Percentiles rank a stretch among this genome's conserved stretches.
phyloP scores from a whole-genome alignment of 2,797 vertebrate species.

The Acanthis flammea region DNA sequence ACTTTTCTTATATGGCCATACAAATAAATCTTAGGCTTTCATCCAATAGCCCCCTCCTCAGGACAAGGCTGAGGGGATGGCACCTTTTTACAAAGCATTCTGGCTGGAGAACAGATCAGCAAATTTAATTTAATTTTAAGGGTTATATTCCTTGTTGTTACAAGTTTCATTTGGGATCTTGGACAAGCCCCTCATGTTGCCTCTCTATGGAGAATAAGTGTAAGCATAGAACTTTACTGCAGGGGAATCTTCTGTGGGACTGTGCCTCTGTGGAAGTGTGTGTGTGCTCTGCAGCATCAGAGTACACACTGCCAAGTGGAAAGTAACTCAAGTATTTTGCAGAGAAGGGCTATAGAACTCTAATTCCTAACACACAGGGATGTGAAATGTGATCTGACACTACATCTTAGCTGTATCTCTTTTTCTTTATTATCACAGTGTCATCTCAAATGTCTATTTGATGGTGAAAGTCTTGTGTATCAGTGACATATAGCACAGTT shows the following conservation, averaged over 20 bases:
- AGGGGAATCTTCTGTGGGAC: not conserved
- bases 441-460: not conserved
- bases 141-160: not conserved
- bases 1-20: not conserved
- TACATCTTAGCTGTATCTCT: not conserved
- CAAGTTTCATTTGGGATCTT: not conserved
- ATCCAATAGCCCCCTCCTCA: too few relatives aligned
- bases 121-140: not conserved
- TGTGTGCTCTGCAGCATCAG: not conserved
- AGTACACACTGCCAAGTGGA: not conserved
- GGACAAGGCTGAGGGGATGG: not conserved
- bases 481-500: not conserved
- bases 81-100: not conserved
- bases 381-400: not conserved
- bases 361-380: not conserved
- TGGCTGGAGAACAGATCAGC: not conserved
- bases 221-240: not conserved
- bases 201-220: not conserved
- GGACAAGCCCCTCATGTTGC: not conserved
- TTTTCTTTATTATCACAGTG: not conserved
- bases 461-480: not conserved
- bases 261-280: not conserved
- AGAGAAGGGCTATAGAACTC: not conserved
- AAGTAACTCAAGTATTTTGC: not conserved
- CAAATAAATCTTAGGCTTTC: not conserved